Base-by-base conservation (phyloP, 2,888 invertebrate species). In the Prosapia bicincta region DNA sequence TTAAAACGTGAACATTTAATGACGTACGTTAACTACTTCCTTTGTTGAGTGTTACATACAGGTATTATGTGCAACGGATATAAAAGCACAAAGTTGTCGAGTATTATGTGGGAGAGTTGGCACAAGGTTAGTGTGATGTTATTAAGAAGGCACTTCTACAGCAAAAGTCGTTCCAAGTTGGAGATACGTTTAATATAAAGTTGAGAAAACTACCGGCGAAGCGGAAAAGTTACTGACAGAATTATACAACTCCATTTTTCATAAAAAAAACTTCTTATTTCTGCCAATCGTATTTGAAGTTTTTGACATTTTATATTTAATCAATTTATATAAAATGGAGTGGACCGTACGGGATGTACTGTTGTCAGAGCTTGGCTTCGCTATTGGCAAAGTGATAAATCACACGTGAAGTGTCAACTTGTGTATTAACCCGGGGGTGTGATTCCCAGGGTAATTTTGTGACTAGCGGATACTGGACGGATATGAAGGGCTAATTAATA, bases 361-460 rank as follows among this genome's bases (percentile, higher is more conserved):
- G 54, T 54, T 54, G 54, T 54, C 54, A 54, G 20, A 54, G 20
- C 20, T 2, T n/a, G 20, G 54, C 20, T 20, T 6, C 20, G 54
- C 20, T 54, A 20, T 54, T 54, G 54, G 54, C 2, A 54, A 54
- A 20, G 54, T 20, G 54, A 54, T 54, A 54, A 54, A 54, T 54
- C 54, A 54, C n/a, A 20, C 7, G 13, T 38, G 20, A 54, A 54
- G 54, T 54, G 54, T 54, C 54, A 54, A 54, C 54, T 54, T 20
- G 20, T 54, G 54, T 54, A 38, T 13, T 20, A 20, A 54, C 54
- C 20, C 3, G 20, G 5, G 54, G 13, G 2, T 54, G 20, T n/a
- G 54, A 54, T 54, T 54, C 54, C 54, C 54, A 54, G n/a, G 54
- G 54, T 54, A 54, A 54, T 54, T 54, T 54, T 54, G 54, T n/a